Conservation (phyloP, 2,888 invertebrate genomes). For the Sarcophaga rosellei region DNA sequence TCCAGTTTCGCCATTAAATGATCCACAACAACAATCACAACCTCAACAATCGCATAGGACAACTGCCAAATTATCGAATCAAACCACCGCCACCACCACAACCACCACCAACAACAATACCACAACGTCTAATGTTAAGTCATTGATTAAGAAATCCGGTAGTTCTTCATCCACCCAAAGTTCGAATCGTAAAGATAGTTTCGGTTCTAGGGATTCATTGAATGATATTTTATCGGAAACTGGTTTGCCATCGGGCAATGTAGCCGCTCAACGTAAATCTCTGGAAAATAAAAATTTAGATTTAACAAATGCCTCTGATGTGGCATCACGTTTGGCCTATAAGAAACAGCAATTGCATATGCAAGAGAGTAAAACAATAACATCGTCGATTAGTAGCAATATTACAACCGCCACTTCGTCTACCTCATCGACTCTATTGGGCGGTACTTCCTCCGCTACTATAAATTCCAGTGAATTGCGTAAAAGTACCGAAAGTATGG, state of each 20-base stretch:
- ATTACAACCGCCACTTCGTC: constrained; percentile 62
- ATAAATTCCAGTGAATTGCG: constrained; percentile 73
- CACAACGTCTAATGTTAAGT: constrained; percentile 77
- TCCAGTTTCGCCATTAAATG: constrained; percentile 78
- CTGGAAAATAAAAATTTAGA: constrained; percentile 81
- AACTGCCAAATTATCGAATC: constrained; percentile 74
- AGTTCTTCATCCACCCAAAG: constrained; percentile 75
- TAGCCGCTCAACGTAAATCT: constrained; percentile 83
- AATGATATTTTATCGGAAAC: constrained; percentile 80
- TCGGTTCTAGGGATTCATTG: constrained; percentile 80
- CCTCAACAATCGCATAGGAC: constrained; percentile 72
- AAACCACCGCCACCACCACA: constrained; percentile 69
- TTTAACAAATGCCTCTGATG: constrained; percentile 74
- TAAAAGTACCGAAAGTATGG: constrained; percentile 80
- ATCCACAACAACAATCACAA: constrained; percentile 69
- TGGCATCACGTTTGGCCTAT: constrained; percentile 68
- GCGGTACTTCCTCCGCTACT: constrained; percentile 33
- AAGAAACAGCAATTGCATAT: constrained; percentile 70
- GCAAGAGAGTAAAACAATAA: constrained; percentile 68
- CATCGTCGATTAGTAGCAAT: constrained; percentile 57
- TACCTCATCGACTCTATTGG: constrained; percentile 53
- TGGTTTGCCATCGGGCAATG: constrained; percentile 80
- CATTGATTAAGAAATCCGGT: constrained; percentile 76
- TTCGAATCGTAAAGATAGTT: constrained; percentile 79
- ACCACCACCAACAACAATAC: constrained; percentile 44